Evolutionary conservation across 2,888 invertebrate genomes (phyloP).

Genomic region (Hedychridium roseum): DNA sequence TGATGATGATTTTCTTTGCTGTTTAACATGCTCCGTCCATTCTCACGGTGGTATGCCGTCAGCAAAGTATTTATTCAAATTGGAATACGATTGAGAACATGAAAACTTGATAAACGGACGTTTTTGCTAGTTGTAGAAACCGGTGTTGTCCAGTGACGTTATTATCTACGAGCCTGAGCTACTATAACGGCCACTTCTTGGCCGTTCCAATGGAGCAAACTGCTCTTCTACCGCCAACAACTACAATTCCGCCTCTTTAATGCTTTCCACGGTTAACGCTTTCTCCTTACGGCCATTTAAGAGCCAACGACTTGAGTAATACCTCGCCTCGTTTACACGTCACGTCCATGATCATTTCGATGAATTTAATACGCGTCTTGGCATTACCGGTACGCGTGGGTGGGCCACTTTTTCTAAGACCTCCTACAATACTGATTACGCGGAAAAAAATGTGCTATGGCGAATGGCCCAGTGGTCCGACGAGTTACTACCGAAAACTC

Average conservation of each 20-base stretch:
- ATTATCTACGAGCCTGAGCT: constrained; percentile 19
- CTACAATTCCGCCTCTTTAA: constrained; percentile 13
- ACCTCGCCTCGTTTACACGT: constrained; percentile 21
- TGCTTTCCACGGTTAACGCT: constrained; percentile 25
- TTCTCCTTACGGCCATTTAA: constrained; percentile 32
- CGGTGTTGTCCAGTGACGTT: background rate
- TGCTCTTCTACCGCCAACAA: constrained; percentile 17
- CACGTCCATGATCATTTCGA: constrained; percentile 17
- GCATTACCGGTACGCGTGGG: constrained; percentile 7
- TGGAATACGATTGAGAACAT: no score
- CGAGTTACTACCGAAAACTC: no score
- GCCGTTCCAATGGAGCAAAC: constrained; percentile 27
- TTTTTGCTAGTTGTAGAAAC: no score
- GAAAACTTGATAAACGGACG: no score
- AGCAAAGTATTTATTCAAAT: no score
- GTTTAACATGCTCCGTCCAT: no score
- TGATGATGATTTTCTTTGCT: no score
- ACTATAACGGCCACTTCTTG: constrained; percentile 30
- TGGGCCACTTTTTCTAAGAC: no score
- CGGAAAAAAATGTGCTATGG: no score
- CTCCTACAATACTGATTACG: no score
- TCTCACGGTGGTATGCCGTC: no score
- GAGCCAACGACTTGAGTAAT: constrained; percentile 21
- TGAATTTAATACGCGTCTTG: constrained; percentile 26
- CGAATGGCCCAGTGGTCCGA: no score